Percentiles rank a stretch among this genome's conserved stretches.
These are phyloP conservation scores for Ceratosolen solmsi DNA, from an alignment of 1,140 invertebrate genomes.

Conservation along the genomic window DNA sequence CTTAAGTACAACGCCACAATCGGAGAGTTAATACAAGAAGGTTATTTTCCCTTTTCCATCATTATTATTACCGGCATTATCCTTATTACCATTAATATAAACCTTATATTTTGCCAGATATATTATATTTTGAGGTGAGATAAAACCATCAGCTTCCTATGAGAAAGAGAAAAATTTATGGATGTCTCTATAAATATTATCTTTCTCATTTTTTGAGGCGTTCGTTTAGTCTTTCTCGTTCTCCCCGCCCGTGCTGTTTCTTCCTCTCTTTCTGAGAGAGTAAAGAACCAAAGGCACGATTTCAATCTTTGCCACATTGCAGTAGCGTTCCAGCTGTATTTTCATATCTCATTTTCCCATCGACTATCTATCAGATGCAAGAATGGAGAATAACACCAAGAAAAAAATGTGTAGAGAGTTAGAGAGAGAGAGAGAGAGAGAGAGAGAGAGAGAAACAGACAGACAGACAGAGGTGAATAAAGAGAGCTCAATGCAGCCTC, in stretches of 20 bases:
- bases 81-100: too few relatives aligned
- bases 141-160: neutral
- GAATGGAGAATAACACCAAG: conserved; percentile 42
- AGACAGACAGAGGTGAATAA: neutral
- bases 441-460: neutral
- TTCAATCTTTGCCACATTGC: conserved; percentile 38
- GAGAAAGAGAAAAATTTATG: conserved; percentile 21
- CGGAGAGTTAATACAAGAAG: conserved; percentile 16
- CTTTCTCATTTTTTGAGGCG: conserved; percentile 29
- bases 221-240: neutral
- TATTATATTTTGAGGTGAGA: too few relatives aligned
- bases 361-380: conserved; percentile 48
- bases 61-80: conserved; percentile 22
- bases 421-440: neutral
- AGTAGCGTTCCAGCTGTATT: conserved; percentile 42
- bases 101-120: too few relatives aligned
- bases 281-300: conserved; percentile 28
- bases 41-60: neutral
- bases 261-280: neutral
- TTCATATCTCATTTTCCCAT: conserved; percentile 51
- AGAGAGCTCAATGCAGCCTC: too few relatives aligned
- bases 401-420: neutral
- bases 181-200: conserved; percentile 35
- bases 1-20: neutral
- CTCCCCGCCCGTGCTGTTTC: neutral